Percentiles rank a stretch among this genome's conserved stretches.
Evolutionary conservation across 1,140 invertebrate genomes (phyloP).

Genomic region (Psix sp.): DNA sequence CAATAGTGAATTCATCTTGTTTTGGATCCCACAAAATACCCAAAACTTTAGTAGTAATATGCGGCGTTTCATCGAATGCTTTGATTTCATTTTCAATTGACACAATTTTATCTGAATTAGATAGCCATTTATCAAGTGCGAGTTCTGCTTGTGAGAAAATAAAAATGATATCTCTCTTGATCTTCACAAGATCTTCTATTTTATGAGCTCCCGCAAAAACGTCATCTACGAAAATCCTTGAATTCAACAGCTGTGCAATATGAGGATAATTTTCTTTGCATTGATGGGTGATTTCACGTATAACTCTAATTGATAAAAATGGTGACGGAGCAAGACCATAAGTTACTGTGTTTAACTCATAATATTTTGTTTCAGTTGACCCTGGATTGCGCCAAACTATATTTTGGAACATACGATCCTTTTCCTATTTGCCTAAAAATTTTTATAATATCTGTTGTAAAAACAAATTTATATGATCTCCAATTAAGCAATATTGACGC

Average conservation of each 20-base stretch:
- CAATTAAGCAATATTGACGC: slow-evolving; percentile 10
- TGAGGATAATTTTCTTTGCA: neutral
- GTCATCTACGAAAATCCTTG: slow-evolving; percentile 2
- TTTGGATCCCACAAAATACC: slow-evolving; percentile 7
- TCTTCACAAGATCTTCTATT: neutral
- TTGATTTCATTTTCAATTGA: neutral
- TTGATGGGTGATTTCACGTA: neutral
- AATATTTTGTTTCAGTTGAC: neutral
- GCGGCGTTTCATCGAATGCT: neutral
- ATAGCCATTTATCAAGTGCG: neutral
- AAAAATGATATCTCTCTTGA: neutral
- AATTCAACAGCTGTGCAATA: too few relatives aligned
- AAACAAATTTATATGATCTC: slow-evolving; percentile 13
- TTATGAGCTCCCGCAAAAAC: neutral
- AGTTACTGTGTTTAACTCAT: slow-evolving; percentile 3
- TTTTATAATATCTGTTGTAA: slow-evolving; percentile 4
- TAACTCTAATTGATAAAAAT: neutral
- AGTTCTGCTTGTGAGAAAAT: neutral
- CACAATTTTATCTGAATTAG: neutral
- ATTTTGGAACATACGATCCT: slow-evolving; percentile 9
- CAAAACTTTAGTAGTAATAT: slow-evolving; percentile 12
- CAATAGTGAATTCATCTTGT: slow-evolving; percentile 1
- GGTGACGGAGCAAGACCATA: neutral
- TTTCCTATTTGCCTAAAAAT: slow-evolving; percentile 12
- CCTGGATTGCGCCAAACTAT: slow-evolving; percentile 4